Evolutionary conservation across 2,797 vertebrate genomes (phyloP).

Genomic region (Acipenser transmontanus): DNA sequence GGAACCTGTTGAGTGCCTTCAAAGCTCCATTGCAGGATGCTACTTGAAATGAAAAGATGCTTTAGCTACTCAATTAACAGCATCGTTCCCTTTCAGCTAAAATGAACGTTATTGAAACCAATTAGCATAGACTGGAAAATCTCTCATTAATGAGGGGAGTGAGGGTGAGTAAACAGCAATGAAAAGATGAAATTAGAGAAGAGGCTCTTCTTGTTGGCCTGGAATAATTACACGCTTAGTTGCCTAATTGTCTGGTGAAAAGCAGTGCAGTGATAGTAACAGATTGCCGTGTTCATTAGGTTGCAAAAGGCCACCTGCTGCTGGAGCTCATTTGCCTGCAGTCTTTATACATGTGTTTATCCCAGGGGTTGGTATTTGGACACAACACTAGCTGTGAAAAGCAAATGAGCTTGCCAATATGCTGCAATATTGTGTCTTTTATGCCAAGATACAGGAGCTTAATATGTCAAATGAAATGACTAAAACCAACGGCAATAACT

Average conservation of each 20-base stretch:
- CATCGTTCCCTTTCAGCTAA: constrained; percentile 98
- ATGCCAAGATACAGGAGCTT: constrained; percentile 92
- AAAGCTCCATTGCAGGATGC: constrained; percentile 85
- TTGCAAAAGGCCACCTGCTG: constrained; percentile 99
- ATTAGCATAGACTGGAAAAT: constrained; percentile 99
- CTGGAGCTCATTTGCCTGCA: constrained; percentile 81
- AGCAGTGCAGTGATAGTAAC: constrained; percentile 85
- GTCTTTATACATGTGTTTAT: constrained; percentile 84
- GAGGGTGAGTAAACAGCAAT: constrained; percentile 99
- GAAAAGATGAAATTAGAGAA: constrained; percentile 99
- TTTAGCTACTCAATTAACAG: constrained; percentile 96
- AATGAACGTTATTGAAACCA: constrained; percentile 99
- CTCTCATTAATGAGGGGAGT: constrained; percentile 99
- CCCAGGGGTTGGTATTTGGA: constrained; percentile 87
- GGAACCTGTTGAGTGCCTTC: constrained; percentile 90
- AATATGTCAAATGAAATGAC: constrained; percentile 92
- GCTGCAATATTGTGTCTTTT: constrained; percentile 95
- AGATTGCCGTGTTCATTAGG: constrained; percentile 99
- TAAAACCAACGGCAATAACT: constrained; percentile 70
- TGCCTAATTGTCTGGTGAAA: constrained; percentile 99
- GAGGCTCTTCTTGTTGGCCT: constrained; percentile 97
- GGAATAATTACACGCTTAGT: constrained; percentile 99
- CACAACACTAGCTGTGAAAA: constrained; percentile 87
- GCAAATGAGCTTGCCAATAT: constrained; percentile 98
- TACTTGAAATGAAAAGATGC: constrained; percentile 93